Evolutionary conservation across 1,140 invertebrate genomes (phyloP), one percentile per base, ranked within the genome.

Genomic region (Bombus breviceps): DNA sequence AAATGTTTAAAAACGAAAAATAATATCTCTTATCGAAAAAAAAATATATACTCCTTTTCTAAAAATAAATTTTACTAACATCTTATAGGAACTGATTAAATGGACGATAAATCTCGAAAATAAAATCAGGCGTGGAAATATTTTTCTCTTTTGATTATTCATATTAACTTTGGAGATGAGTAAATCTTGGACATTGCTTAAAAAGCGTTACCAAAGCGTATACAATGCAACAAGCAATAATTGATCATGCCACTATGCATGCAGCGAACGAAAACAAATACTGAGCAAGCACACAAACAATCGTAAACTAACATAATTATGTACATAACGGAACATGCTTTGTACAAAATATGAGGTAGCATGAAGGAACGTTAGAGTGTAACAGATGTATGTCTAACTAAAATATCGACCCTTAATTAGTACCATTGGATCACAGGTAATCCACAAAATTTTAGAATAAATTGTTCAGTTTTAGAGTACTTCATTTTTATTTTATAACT

Each of bases 151-250:
- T 4, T 39, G 25, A 22, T 28, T 32, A 15, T 66, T 64, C 47
- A 25, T 57, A 71, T 80, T 18, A 78, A 79, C n/a, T 57, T 43
- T 69, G n/a, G 86, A 72, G 34, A 71, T 59, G 22, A 81, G 62
- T 41, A 43, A 62, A 85, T 64, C 15, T 53, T 37, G 39, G 62
- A 43, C 53, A 37, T 86, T 47, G n/a, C 9, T 64, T 64, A 47
- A 41, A 66, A 85, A 79, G 74, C 76, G 18, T 83, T 62, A 81
- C n/a, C 81, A 79, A 89, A 82, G 89, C 88, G 57, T 76, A 64
- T 66, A 18, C 32, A 28, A 90, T 87, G 73, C 53, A 39, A 32
- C 68, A 81, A 69, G 73, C 89, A 6, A 22, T 71, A 76, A 74
- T 78, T 37, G 32, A 64, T 18, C 87, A 78, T 86, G 77, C 84